A percentile compares a stretch with the other conserved stretches of the same genome.
These are phyloP conservation scores for Sycophila texana DNA, from an alignment of 2,888 invertebrate genomes.

Conservation along the genomic window DNA sequence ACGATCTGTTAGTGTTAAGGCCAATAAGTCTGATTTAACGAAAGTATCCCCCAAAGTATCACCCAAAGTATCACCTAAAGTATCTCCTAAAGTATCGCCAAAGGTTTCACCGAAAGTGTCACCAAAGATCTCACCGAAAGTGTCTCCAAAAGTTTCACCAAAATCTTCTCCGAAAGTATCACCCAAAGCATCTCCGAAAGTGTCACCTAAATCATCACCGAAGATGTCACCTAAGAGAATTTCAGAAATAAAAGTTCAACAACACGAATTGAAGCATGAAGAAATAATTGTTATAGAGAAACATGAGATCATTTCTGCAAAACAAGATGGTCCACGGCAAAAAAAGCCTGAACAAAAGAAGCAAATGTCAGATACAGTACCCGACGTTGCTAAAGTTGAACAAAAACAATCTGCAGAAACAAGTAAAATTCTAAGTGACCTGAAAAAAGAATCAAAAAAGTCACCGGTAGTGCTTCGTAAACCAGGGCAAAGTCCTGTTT, in stretches of 20 bases:
- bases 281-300: slow-evolving; percentile 44
- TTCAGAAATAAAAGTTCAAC: slow-evolving; percentile 27
- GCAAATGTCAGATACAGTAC: slow-evolving; percentile 34
- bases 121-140: slow-evolving; percentile 64
- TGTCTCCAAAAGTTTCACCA: slow-evolving; percentile 56
- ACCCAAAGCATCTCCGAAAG: slow-evolving; percentile 63
- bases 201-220: slow-evolving; percentile 61
- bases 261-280: slow-evolving; percentile 3
- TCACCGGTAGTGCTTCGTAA: slow-evolving; percentile 82
- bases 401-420: slow-evolving; percentile 52
- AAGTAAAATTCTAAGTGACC: slow-evolving; percentile 51
- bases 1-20: slow-evolving; percentile 71
- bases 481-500: slow-evolving; percentile 85
- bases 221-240: slow-evolving; percentile 66
- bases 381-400: slow-evolving; percentile 59
- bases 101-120: slow-evolving; percentile 59
- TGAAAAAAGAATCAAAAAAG: slow-evolving; percentile 65
- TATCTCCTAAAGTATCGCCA: slow-evolving; percentile 64
- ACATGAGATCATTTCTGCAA: slow-evolving; percentile 17
- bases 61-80: slow-evolving; percentile 60
- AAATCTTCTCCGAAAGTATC: slow-evolving; percentile 62
- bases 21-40: slow-evolving; percentile 78
- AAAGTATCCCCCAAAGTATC: slow-evolving; percentile 57
- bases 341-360: slow-evolving; percentile 58
- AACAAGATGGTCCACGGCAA: slow-evolving; percentile 8